phyloP scores from a whole-genome alignment of 2,888 invertebrate genomes.

The Andrena fulva region DNA sequence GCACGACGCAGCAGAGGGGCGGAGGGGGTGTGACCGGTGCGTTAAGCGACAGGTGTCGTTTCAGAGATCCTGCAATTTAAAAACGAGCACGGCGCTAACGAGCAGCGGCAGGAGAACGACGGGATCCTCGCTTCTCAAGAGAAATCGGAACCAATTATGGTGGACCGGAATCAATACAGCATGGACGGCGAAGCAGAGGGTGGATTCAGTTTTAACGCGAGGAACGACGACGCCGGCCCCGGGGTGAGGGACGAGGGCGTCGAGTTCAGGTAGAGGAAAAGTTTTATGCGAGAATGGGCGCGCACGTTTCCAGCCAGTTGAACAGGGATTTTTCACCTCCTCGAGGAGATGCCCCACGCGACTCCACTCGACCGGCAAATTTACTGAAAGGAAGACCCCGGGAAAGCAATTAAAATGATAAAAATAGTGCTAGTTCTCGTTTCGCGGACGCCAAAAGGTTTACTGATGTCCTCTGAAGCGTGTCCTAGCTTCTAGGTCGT shows the following conservation, averaged over 20 bases:
- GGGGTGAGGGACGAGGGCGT: conserved; percentile 76
- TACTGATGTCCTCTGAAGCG: background rate
- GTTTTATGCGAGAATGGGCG: conserved; percentile 17
- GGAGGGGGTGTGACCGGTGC: background rate
- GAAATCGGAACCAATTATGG: conserved; percentile 73
- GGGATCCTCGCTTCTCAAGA: conserved; percentile 67
- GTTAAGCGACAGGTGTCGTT: conserved; percentile 49
- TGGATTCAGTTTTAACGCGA: conserved; percentile 64
- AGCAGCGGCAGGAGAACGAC: conserved; percentile 61
- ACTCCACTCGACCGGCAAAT: background rate
- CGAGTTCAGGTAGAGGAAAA: conserved; percentile 75
- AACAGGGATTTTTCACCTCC: conserved; percentile 2
- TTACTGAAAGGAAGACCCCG: background rate
- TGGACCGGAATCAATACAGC: conserved; percentile 78
- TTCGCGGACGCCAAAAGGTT: background rate
- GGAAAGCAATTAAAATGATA: conserved; percentile 12
- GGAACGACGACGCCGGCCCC: conserved; percentile 70
- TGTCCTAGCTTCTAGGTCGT: conserved; percentile 1
- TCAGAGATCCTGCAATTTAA: conserved; percentile 82
- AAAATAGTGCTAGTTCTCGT: background rate
- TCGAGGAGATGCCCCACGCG: background rate
- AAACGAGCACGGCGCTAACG: conserved; percentile 71
- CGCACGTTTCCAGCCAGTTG: background rate
- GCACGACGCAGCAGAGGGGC: background rate
- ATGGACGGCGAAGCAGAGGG: conserved; percentile 69